Evolutionary conservation across 1,140 invertebrate genomes (phyloP).

Genomic region (Meloidogyne exigua): DNA sequence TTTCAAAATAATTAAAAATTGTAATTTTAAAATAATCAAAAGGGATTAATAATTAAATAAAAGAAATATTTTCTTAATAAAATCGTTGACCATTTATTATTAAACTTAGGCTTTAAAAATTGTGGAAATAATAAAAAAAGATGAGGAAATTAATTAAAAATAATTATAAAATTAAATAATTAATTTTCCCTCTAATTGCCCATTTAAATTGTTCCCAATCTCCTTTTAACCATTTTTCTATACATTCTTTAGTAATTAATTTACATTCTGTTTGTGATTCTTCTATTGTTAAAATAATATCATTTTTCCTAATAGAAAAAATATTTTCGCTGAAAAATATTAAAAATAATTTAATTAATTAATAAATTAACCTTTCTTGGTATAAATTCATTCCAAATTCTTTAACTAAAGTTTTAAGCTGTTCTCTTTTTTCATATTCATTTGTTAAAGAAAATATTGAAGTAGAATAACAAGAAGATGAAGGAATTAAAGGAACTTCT

Average conservation of each 20-base stretch:
- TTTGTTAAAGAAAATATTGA: not conserved
- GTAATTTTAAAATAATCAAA: too few species aligned
- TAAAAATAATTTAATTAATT: not conserved
- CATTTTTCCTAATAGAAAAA: not conserved
- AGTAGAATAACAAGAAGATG: not conserved
- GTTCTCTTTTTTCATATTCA: not conserved
- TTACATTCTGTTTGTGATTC: not conserved
- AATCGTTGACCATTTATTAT: too few species aligned
- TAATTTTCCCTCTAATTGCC: not conserved
- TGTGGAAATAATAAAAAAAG: too few species aligned
- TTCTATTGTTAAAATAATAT: not conserved
- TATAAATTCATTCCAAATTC: not conserved
- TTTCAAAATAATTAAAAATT: too few species aligned
- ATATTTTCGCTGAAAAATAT: not conserved
- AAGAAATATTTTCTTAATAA: too few species aligned
- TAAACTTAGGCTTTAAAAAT: too few species aligned
- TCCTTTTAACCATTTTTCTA: not conserved
- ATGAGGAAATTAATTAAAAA: too few species aligned
- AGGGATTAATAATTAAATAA: too few species aligned
- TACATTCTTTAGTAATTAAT: not conserved
- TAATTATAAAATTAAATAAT: conserved; percentile 1
- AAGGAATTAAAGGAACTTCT: not conserved
- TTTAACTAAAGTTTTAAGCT: not conserved
- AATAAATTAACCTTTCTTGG: not conserved
- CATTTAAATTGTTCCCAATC: conserved; percentile 7